phyloP scores from a whole-genome alignment of 2,797 vertebrate genomes.

The Microctenopoma stevenorrisi region DNA sequence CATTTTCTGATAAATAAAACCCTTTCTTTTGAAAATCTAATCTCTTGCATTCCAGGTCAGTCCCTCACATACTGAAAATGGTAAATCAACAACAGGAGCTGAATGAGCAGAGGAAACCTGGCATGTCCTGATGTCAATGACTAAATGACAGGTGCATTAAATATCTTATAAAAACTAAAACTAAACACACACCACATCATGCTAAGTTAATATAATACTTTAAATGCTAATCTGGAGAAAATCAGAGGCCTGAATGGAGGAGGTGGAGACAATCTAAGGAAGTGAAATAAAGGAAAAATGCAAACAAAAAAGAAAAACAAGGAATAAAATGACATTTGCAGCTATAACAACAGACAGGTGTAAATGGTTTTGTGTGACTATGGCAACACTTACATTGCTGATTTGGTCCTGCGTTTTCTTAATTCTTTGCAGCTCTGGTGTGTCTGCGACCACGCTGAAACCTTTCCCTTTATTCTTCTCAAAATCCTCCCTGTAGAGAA shows the following conservation, averaged over 20 bases:
- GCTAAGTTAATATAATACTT: too few relatives aligned
- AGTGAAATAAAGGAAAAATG: conserved; percentile 1
- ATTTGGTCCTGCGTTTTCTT: conserved; percentile 97
- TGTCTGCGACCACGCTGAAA: conserved; percentile 93
- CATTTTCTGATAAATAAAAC: too few relatives aligned
- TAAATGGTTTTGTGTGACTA: background rate
- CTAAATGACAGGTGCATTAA: conserved; percentile 10
- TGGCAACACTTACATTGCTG: conserved; percentile 90
- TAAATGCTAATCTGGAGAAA: too few relatives aligned
- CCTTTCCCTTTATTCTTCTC: conserved; percentile 98
- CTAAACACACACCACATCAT: too few relatives aligned
- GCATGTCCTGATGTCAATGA: conserved; percentile 19
- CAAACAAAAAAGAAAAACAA: background rate
- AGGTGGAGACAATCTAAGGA: too few relatives aligned
- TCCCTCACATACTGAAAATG: conserved; percentile 11
- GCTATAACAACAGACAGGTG: background rate
- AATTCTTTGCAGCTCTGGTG: conserved; percentile 94
- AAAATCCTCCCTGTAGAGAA: conserved; percentile 96
- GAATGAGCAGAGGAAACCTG: conserved; percentile 4
- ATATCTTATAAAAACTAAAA: background rate
- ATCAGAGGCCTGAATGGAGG: too few relatives aligned
- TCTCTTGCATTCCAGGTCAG: too few relatives aligned
- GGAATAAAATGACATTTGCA: background rate
- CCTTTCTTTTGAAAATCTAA: too few relatives aligned
- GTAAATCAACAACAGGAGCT: conserved; percentile 50